Evolutionary conservation across 2,113 vertebrate species (phyloP).

Genomic region (Helogale parvula): DNA sequence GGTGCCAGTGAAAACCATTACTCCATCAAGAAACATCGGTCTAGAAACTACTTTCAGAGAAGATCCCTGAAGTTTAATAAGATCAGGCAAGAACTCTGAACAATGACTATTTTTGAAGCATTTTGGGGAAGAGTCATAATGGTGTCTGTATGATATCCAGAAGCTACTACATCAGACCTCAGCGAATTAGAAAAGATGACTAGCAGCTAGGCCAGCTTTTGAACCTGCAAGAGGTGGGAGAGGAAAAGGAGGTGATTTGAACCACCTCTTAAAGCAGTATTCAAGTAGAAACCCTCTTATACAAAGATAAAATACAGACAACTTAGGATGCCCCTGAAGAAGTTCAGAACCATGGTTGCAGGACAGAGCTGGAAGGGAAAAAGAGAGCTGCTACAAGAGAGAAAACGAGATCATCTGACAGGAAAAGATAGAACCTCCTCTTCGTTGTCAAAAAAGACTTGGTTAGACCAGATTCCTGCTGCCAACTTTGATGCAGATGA

Average conservation of each 20-base stretch:
- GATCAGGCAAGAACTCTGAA: not conserved
- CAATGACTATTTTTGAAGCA: not conserved
- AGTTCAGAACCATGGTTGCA: not conserved
- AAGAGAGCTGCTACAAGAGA: not conserved
- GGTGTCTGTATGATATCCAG: not conserved
- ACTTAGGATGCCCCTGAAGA: not conserved
- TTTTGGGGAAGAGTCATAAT: not conserved
- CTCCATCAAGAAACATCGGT: not conserved
- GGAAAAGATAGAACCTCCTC: conserved; percentile 95
- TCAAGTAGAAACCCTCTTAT: not conserved
- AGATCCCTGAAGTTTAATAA: not conserved
- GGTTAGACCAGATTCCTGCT: conserved; percentile 96
- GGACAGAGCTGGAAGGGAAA: not conserved
- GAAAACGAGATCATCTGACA: not conserved
- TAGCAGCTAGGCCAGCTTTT: not conserved
- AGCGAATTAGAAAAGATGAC: not conserved
- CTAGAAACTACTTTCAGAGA: not conserved
- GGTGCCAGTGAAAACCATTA: not conserved
- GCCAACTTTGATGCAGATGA: conserved; percentile 97
- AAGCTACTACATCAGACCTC: not conserved
- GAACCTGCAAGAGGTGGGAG: not conserved
- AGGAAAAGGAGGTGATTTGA: not conserved
- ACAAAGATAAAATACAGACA: not conserved
- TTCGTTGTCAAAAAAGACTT: conserved; percentile 95
- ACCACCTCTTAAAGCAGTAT: not conserved